Percentiles rank a stretch among this genome's conserved stretches.
Evolutionary conservation across 2,888 invertebrate species (phyloP).

Genomic region (Lasioglossum figueresi): DNA sequence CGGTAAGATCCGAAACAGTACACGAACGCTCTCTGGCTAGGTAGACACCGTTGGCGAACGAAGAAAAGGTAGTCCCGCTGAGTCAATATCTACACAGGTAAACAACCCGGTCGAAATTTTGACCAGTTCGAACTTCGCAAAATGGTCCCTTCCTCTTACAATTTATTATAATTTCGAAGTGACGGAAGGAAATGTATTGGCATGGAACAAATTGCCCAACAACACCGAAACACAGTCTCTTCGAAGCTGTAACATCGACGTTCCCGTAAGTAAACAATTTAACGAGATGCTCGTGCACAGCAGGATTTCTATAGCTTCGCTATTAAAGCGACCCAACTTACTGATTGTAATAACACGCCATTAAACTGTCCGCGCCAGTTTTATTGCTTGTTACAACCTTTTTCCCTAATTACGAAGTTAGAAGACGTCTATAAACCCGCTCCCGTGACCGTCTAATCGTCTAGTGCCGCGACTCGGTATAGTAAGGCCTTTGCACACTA

Average conservation of each 20-base stretch:
- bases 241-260: not conserved
- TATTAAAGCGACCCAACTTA: not conserved
- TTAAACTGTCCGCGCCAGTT: not conserved
- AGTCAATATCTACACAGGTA: not conserved
- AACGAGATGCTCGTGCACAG: not conserved
- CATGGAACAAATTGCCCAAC: not conserved
- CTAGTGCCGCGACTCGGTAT: not conserved
- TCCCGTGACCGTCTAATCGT: not conserved
- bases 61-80: not conserved
- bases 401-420: not conserved
- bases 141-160: no score
- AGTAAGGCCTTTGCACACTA: no score
- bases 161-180: not conserved
- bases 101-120: not conserved
- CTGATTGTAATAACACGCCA: not conserved
- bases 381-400: not conserved
- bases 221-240: not conserved
- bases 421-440: not conserved
- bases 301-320: not conserved
- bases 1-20: constrained; percentile 5
- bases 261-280: not conserved
- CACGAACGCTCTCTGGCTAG: not conserved
- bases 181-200: not conserved
- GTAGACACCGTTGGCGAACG: not conserved
- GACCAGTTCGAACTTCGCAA: not conserved